Conservation (phyloP, 2,888 invertebrate species). For the Cosmia trapezina region DNA sequence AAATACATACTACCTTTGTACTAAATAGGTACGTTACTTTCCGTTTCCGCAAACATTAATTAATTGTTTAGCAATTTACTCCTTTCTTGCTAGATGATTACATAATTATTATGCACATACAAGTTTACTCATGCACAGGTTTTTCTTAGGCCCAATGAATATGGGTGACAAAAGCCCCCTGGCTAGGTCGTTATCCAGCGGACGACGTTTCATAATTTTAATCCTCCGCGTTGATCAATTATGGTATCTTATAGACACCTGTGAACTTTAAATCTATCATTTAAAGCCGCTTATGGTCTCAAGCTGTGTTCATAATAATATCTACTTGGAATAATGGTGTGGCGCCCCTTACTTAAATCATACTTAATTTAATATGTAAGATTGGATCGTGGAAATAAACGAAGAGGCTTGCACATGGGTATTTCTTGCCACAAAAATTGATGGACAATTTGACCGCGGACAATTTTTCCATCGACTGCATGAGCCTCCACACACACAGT, state of each 20-base stretch:
- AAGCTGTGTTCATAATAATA: constrained; percentile 29
- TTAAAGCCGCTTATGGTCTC: constrained; percentile 11
- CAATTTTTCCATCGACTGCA: too few species aligned
- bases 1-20: constrained; percentile 15
- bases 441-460: too few species aligned
- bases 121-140: not conserved
- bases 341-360: not conserved
- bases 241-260: constrained; percentile 25
- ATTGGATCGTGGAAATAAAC: constrained; percentile 19
- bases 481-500: not conserved
- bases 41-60: constrained; percentile 14
- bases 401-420: not conserved
- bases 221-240: constrained; percentile 31
- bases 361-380: constrained; percentile 5
- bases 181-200: constrained; percentile 8
- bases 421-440: too few species aligned
- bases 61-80: constrained; percentile 4
- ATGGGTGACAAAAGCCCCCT: constrained; percentile 16
- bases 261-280: constrained; percentile 37
- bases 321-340: constrained; percentile 18
- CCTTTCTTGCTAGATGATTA: not conserved
- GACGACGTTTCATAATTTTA: constrained; percentile 40
- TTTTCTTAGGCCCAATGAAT: constrained; percentile 10
- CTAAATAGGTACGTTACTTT: not conserved
- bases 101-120: constrained; percentile 1